Evolutionary conservation across 2,888 invertebrate species (phyloP), one percentile per base, ranked within the genome.

Genomic region (Escarpia spicata): DNA sequence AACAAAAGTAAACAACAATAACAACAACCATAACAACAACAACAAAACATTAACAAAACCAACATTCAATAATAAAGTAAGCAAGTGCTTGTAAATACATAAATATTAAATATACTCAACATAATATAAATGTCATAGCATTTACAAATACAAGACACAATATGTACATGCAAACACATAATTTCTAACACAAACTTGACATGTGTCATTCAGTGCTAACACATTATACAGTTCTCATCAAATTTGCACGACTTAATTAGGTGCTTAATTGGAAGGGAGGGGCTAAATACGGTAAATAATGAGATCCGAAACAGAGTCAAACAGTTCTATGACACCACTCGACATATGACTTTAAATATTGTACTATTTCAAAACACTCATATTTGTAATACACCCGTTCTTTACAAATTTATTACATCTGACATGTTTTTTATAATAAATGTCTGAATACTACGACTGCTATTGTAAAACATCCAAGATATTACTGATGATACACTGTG

Each of bases 41-140:
- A n/a, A 92, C 75, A 44, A 37, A 92, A 75, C 75, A 92, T 37
- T 26, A 75, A 75, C 19, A 75, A 6, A 75, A 75, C 75, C 75
- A 75, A 75, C 19, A 75, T 26, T 75, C 19, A 75, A 75, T 75
- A 75, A 75, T 26, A 75, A 26, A 4, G 26, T 0, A 75, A 3
- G 26, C 75, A 75, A 19, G n/a, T 26, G 26, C 6, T 19, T 26
- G 19, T 75, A 75, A 19, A 75, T 75, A 75, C 75, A 26, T 75
- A 75, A 75, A 26, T 75, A 75, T 75, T 75, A 75, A 15, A 75
- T n/a, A 75, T n/a, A 26, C 19, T n/a, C 19, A 75, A 26, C n/a
- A 75, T 26, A 75, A 75, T n/a, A 26, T 3, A 19, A n/a, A 75
- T 26, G 4, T 60, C 15, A 60, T 6, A 19, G 19, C 26, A n/a